These are phyloP conservation scores for Heliconius aoede DNA, from an alignment of 2,888 invertebrate species.

Conservation along the genomic window DNA sequence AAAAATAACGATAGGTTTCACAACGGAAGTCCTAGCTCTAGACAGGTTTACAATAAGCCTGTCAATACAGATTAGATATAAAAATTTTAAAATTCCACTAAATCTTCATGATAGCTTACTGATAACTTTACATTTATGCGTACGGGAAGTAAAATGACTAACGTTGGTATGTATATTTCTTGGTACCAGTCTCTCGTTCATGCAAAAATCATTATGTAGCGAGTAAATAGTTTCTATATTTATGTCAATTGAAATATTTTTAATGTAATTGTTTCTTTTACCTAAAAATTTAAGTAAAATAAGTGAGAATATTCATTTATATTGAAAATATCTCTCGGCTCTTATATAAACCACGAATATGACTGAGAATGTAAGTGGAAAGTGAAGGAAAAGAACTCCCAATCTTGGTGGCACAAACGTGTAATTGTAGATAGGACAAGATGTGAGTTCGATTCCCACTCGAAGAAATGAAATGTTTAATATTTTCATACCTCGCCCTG, in stretches of 20 bases:
- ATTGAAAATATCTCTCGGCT: too few species aligned
- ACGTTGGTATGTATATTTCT: not conserved
- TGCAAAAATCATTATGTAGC: too few species aligned
- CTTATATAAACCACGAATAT: too few species aligned
- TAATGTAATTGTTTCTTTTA: not conserved
- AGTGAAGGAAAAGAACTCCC: too few species aligned
- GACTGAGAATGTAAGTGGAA: too few species aligned
- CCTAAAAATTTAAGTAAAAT: too few species aligned
- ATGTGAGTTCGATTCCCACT: too few species aligned
- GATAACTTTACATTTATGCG: not conserved
- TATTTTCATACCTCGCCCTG: too few species aligned
- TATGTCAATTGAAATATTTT: not conserved
- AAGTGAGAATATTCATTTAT: too few species aligned
- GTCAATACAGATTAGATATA: not conserved
- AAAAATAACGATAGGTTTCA: not conserved
- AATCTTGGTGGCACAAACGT: too few species aligned
- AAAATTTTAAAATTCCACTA: not conserved
- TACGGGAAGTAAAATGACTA: conserved; percentile 6
- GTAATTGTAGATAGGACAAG: too few species aligned
- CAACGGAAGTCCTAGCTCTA: not conserved
- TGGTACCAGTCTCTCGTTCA: not conserved
- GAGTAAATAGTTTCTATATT: not conserved
- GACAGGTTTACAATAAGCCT: not conserved
- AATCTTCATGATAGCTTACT: not conserved
- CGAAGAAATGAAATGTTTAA: too few species aligned